Base-by-base conservation (phyloP, 2,113 vertebrate genomes). In the Muntiacus muntjak region DNA sequence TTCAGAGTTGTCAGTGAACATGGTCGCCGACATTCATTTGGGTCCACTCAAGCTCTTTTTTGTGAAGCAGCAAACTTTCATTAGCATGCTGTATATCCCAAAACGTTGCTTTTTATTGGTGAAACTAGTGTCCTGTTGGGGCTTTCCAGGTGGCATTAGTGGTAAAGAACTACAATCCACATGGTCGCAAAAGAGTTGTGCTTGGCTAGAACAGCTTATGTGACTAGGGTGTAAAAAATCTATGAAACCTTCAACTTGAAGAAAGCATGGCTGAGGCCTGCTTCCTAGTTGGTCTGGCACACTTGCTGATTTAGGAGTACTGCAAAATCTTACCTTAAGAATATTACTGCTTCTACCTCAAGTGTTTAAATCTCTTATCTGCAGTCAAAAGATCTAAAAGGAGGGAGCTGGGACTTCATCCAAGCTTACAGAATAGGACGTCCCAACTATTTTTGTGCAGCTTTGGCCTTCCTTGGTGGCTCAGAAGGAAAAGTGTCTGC, bases 21-120 rank as follows among this genome's bases (percentile, higher is more conserved):
- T 2, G n/a, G 55, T 13, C 1, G 30, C 74, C 62, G 55, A 25
- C 40, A 13, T 82, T 81, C 0, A 3, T 14, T 0, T 9, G 71
- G 83, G 36, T 62, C 16, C 1, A 5, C 12, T 76, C 36, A 45
- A 62, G 30, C 45, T 79, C 74, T 83, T 47, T 83, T 47, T 25
- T 55, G 40, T 28, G 81, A 91, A 3, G 71, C 47, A 58, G 40
- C 45, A 57, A 33, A 23, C 33, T 90, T 60, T 43, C 23, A 78
- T 33, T 30, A 58, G 23, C n/a, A 52, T 19, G 55, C 33, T 81
- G 23, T 3, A 6, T 23, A 43, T 33, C 6, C 6, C 33, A 79
- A 95, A 67, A 54, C 0, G 26, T 9, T 17, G 5, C 2, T n/a
- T 57, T 79, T 84, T 26, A 13, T 9, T 55, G 54, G 36, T n/a